These are phyloP conservation scores for Takifugu rubripes DNA, from an alignment of 2,797 vertebrate species.

Conservation along the genomic window DNA sequence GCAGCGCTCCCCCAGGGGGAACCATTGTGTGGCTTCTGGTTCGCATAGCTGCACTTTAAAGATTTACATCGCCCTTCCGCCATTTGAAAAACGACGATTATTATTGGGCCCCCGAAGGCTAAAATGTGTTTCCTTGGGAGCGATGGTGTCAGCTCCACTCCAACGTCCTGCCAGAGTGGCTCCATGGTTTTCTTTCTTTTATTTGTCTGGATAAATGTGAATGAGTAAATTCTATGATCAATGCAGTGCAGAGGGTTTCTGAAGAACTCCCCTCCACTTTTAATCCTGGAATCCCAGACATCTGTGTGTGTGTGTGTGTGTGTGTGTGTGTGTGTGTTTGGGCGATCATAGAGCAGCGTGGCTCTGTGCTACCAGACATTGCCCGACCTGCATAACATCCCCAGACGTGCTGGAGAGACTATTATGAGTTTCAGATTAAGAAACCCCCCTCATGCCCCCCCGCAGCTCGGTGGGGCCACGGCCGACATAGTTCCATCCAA, in stretches of 20 bases:
- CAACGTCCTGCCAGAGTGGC: background rate
- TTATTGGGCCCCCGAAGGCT: slow-evolving; percentile 42
- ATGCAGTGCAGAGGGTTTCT: too few relatives aligned
- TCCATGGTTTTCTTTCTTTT: background rate
- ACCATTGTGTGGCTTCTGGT: slow-evolving; percentile 46
- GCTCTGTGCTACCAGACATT: slow-evolving; percentile 25
- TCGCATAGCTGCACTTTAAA: slow-evolving; percentile 58
- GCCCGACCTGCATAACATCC: slow-evolving; percentile 39
- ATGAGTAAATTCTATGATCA: too few relatives aligned
- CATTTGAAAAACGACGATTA: slow-evolving; percentile 36
- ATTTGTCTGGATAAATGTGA: too few relatives aligned
- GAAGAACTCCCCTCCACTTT: too few relatives aligned
- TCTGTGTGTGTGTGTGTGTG: slow-evolving; percentile 18
- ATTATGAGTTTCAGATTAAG: slow-evolving; percentile 24
- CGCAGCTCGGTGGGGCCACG: slow-evolving; percentile 20
- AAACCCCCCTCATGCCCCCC: slow-evolving; percentile 28
- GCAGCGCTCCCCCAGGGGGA: slow-evolving; percentile 18
- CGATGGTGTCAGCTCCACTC: background rate
- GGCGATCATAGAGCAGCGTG: slow-evolving; percentile 14
- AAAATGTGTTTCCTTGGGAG: slow-evolving; percentile 27
- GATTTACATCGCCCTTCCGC: slow-evolving; percentile 65
- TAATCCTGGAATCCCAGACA: slow-evolving; percentile 21
- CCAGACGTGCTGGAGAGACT: slow-evolving; percentile 34
- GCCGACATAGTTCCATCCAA: slow-evolving; percentile 42
- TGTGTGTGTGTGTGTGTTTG: slow-evolving; percentile 8